These are phyloP conservation scores for Bubo scandiacus DNA, from an alignment of 2,113 vertebrate species.

Conservation along the genomic window DNA sequence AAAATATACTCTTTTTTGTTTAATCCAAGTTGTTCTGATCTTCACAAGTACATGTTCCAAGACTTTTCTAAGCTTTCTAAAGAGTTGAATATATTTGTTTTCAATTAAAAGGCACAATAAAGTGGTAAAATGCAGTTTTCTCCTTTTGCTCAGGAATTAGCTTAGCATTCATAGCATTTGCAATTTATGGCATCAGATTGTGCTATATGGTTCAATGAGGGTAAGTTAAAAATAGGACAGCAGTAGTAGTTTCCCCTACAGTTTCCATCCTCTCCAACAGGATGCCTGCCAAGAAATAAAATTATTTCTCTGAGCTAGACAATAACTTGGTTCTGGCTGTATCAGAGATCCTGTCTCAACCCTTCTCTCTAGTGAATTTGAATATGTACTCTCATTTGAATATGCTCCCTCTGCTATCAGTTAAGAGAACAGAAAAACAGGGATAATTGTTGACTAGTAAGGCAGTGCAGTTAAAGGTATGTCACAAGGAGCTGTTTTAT, in stretches of 20 bases:
- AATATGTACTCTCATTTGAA: not conserved
- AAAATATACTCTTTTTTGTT: not conserved
- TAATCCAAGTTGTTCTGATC: not conserved
- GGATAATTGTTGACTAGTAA: not conserved
- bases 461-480: not conserved
- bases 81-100: not conserved
- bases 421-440: not conserved
- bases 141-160: not conserved
- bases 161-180: not conserved
- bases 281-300: not conserved
- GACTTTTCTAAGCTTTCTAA: not conserved
- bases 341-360: not conserved
- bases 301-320: not conserved
- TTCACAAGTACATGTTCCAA: not conserved
- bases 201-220: rapidly evolving
- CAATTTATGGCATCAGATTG: not conserved
- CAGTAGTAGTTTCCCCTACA: not conserved
- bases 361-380: not conserved
- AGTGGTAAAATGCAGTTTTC: not conserved
- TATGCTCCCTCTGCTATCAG: not conserved
- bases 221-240: not conserved
- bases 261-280: not conserved
- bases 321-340: not conserved
- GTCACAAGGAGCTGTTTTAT: not conserved
- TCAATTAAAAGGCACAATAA: not conserved